Evolutionary conservation across 2,888 invertebrate species (phyloP).

Genomic region (Augiades crinisus): DNA sequence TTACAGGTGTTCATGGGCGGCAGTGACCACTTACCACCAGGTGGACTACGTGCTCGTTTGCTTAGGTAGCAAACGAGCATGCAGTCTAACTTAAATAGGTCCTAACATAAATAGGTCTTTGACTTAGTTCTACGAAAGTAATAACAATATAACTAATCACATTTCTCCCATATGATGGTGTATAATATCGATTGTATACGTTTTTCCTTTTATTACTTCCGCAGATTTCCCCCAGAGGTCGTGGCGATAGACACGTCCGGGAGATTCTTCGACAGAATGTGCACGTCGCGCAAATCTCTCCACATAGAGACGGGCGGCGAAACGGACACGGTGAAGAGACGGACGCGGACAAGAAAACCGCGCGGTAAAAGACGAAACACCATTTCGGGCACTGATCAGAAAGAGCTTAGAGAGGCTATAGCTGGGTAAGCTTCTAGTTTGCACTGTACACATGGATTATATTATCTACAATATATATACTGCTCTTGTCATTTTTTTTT

Average conservation of each 20-base stretch:
- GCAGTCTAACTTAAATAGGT: too few relatives aligned
- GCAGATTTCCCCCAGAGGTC: conserved; percentile 92
- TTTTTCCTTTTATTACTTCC: background rate
- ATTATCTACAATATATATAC: conserved; percentile 47
- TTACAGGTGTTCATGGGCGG: too few relatives aligned
- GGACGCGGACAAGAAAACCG: conserved; percentile 87
- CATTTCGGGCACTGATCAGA: conserved; percentile 94
- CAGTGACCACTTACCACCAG: too few relatives aligned
- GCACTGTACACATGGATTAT: conserved; percentile 67
- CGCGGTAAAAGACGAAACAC: conserved; percentile 94
- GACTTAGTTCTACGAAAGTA: conserved; percentile 62
- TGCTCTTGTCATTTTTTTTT: background rate
- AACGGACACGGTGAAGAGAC: conserved; percentile 84
- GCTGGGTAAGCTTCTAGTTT: conserved; percentile 87
- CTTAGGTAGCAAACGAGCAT: too few relatives aligned
- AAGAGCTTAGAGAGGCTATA: conserved; percentile 92
- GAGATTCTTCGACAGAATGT: conserved; percentile 93
- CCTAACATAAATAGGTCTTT: too few relatives aligned
- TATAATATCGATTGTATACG: too few relatives aligned
- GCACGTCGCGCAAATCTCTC: conserved; percentile 91
- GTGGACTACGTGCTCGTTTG: too few relatives aligned
- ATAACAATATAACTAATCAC: too few relatives aligned
- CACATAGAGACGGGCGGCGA: conserved; percentile 79
- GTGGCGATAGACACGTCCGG: conserved; percentile 95
- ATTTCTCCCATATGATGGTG: too few relatives aligned